Percentiles rank a stretch among this genome's conserved stretches.
phyloP scores from a whole-genome alignment of 2,113 vertebrate species.

The Brachyhypopomus gauderio region DNA sequence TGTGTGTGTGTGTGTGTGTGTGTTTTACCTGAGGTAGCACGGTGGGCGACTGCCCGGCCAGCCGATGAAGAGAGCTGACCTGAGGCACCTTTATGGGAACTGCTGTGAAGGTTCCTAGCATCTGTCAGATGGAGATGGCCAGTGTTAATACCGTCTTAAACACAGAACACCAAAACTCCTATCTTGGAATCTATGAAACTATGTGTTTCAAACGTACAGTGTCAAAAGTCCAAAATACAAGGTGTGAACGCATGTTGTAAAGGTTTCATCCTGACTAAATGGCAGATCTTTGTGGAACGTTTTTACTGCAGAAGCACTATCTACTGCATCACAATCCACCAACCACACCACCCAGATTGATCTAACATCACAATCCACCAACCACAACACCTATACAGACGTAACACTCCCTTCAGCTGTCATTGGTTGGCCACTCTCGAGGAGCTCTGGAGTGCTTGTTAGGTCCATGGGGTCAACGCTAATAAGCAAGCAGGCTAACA shows the following conservation, averaged over 20 bases:
- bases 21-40: slow-evolving; percentile 95
- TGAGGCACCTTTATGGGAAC: slow-evolving; percentile 97
- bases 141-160: background rate
- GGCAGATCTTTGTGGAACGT: background rate
- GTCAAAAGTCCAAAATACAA: background rate
- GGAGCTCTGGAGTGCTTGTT: background rate
- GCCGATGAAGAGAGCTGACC: slow-evolving; percentile 95
- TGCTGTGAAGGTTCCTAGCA: slow-evolving; percentile 88
- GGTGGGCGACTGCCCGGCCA: slow-evolving; percentile 91
- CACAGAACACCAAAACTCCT: too few species aligned
- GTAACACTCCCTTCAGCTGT: background rate
- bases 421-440: background rate
- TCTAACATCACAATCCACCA: background rate
- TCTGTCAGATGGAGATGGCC: slow-evolving; percentile 68
- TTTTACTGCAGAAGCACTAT: background rate
- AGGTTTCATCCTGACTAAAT: background rate
- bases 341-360: background rate
- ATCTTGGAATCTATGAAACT: too few species aligned
- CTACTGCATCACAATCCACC: background rate
- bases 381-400: background rate
- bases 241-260: background rate
- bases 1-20: slow-evolving; percentile 25
- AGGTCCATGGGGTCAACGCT: background rate
- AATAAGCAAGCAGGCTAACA: slow-evolving; percentile 1
- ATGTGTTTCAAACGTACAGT: too few species aligned